Base-by-base conservation (phyloP, 1,140 invertebrate genomes). In the Dendroctonus ponderosae region DNA sequence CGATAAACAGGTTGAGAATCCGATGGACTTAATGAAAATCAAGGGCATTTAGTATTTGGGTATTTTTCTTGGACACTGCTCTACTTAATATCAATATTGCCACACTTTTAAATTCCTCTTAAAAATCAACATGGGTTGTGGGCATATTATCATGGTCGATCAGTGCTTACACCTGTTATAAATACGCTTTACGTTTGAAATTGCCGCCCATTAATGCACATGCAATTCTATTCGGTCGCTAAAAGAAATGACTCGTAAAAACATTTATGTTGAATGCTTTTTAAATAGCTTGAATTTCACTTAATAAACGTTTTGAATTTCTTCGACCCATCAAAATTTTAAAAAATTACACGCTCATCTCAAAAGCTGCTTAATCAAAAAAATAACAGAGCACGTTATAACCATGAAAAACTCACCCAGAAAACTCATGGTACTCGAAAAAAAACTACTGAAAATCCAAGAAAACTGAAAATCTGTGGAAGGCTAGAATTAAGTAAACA, bases 61-160 rank as follows among this genome's bases (percentile, higher is more conserved):
- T 11, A 46, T 4, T 11, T 11, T 11, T 0, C 8, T 46, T 11
- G 1, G 12, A 46, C 3, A 46, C 12, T 4, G 8, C 1, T 46
- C 8, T 2, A 44, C 12, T 12, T 9, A 7, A 12, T 14, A n/a
- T 14, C 37, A 15, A 26, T 4, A 6, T 52, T 26, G 5, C n/a
- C 9, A 52, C 6, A 52, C 37, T 5, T 15, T 52, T 14, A 15
- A 15, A 12, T 15, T 15, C 37, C n/a, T 7, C 6, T 52, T 8
- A 12, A 9, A 11, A 0, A n/a, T 52, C n/a, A 52, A 6, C 9
- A 52, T 52, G 11, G 26, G 38, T 14, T 61, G 58, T 61, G 58
- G 58, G 58, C 40, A 38, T 61, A 50, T 39, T 61, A 50, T 61
- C 58, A 61, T 50, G 58, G 58, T 40, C 58, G 50, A 26, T 61